phyloP scores from a whole-genome alignment of 1,140 invertebrate genomes.

The Meloidogyne chitwoodi region DNA sequence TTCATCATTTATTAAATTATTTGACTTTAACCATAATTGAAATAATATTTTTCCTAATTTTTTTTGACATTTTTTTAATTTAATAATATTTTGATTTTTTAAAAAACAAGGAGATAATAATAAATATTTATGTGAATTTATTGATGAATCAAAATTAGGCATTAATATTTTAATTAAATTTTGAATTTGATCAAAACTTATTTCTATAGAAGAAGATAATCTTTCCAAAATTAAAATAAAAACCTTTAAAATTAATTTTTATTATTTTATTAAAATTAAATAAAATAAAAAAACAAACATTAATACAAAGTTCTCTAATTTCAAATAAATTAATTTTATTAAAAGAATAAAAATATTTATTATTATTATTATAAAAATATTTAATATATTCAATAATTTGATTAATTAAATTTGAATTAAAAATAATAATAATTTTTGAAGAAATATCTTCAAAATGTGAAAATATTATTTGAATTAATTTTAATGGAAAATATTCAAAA shows the following conservation, averaged over 20 bases:
- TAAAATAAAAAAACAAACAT: not conserved
- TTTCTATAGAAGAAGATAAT: not conserved
- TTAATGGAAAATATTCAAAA: not conserved
- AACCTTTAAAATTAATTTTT: not conserved
- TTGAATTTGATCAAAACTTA: not conserved
- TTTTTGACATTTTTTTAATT: not conserved
- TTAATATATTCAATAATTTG: not conserved
- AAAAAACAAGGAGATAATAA: not conserved
- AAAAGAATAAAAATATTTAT: not conserved
- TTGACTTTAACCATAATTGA: not conserved
- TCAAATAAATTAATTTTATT: not conserved
- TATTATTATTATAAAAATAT: not conserved
- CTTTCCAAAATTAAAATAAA: not conserved
- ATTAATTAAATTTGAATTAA: not conserved
- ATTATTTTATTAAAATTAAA: not conserved
- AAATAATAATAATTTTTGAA: too few species aligned
- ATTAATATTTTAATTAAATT: not conserved
- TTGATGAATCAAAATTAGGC: not conserved
- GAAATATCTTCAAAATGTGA: not conserved
- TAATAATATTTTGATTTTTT: not conserved
- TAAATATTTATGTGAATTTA: not conserved
- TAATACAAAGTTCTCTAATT: not conserved
- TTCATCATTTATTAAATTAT: not conserved
- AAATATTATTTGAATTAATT: slow-evolving; percentile 4
- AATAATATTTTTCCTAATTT: not conserved